Percentiles rank a stretch among this genome's conserved stretches.
phyloP scores from a whole-genome alignment of 2,113 vertebrate species.

The Mormyrus iriodes region DNA sequence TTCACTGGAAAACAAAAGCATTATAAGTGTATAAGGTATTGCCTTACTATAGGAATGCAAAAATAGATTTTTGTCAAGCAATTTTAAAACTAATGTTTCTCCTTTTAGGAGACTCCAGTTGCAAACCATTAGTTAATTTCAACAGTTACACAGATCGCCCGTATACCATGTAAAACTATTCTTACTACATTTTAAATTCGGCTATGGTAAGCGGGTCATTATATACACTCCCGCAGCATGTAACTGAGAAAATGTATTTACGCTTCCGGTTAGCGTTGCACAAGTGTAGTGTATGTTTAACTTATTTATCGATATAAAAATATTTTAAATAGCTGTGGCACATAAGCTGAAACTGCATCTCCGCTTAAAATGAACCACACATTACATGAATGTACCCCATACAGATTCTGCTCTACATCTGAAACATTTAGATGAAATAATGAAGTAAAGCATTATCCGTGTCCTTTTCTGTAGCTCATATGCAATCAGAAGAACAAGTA shows the following conservation, averaged over 20 bases:
- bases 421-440: neutral
- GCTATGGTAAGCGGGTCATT: neutral
- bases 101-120: neutral
- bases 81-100: neutral
- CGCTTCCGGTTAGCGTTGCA: constrained; percentile 6
- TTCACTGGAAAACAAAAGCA: neutral
- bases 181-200: neutral
- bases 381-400: too few species aligned
- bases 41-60: neutral
- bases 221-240: neutral
- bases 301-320: neutral
- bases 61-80: neutral
- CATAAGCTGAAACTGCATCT: neutral
- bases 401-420: neutral
- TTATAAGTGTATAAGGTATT: neutral
- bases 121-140: neutral
- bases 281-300: neutral
- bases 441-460: neutral
- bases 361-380: neutral
- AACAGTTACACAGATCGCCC: neutral
- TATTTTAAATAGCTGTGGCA: neutral
- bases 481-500: constrained; percentile 3
- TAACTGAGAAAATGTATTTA: neutral
- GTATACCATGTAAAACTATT: constrained; percentile 14
- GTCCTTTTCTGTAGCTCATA: neutral